Evolutionary conservation across 2,888 invertebrate genomes (phyloP), one percentile per base, ranked within the genome.

Genomic region (Acholoe squamosa): DNA sequence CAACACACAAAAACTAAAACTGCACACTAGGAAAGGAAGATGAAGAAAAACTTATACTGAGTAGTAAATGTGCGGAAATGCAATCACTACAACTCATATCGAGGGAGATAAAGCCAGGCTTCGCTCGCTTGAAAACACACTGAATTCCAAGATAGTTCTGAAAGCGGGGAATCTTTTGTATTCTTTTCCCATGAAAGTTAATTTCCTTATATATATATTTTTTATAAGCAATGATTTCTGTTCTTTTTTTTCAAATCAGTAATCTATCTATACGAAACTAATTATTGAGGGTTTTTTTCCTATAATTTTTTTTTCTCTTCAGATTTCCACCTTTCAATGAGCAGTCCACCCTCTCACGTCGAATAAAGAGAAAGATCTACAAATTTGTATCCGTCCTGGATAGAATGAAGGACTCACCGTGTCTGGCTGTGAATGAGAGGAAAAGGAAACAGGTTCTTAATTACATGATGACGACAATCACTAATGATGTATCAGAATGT

Each of bases 381-480:
- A 71, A 71, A 71, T 71, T 71, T 71, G 71, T 28, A 71, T 71
- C 71, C 71, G 71, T 71, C 71, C 31, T 71, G 71, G 71, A 71
- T 28, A 71, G 3, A 71, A 71, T 43, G 77, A 28, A 34, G 22
- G 31, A 86, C 86, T 86, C 86, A 86, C 86, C 86, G 86, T 56
- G 86, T 86, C 25, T 86, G 25, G 86, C 86, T 86, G 86, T 54
- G 28, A 56, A 31, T 3, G 33, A 28, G 28, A 54, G 56, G 54
- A 86, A 56, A 56, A 86, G 86, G 56, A 86, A 86, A 43, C 51
- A 28, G 25, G 52, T 12, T 86, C 54, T 61, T 61, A 61, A 61
- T 61, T 61, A 61, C 61, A 61, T 61, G 61, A 61, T 61, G 61
- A 61, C 61, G 61, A 61, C 61, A 61, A 61, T 61, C 61, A 61